phyloP scores from a whole-genome alignment of 2,888 invertebrate genomes.

The Balanococcus diminutus region DNA sequence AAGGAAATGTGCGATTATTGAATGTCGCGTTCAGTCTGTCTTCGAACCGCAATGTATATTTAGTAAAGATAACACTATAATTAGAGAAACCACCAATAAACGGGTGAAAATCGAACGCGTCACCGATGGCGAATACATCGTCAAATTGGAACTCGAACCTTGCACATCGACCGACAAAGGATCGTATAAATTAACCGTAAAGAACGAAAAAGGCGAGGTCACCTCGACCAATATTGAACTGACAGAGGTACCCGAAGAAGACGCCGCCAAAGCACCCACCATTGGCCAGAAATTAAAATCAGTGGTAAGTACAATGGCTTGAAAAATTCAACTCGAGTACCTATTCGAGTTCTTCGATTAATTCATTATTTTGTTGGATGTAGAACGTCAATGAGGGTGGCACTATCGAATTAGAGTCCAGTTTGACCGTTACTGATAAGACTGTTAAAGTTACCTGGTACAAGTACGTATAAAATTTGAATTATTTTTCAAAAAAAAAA shows the following conservation, averaged over 20 bases:
- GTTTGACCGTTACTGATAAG: slow-evolving; percentile 76
- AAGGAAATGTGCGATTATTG: slow-evolving; percentile 89
- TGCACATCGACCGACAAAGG: slow-evolving; percentile 83
- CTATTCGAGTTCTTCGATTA: not conserved
- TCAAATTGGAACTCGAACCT: slow-evolving; percentile 88
- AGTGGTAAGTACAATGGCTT: slow-evolving; percentile 66
- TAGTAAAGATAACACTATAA: slow-evolving; percentile 84
- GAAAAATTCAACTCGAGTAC: too few species aligned
- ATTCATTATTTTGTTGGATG: slow-evolving; percentile 60
- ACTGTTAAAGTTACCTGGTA: slow-evolving; percentile 85
- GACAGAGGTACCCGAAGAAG: slow-evolving; percentile 79
- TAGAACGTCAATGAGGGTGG: slow-evolving; percentile 75
- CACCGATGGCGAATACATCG: slow-evolving; percentile 85
- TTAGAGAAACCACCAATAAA: slow-evolving; percentile 78
- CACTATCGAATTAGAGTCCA: slow-evolving; percentile 77
- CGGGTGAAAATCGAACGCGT: slow-evolving; percentile 78
- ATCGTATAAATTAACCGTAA: slow-evolving; percentile 86
- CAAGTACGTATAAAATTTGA: slow-evolving; percentile 66
- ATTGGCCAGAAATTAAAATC: slow-evolving; percentile 78
- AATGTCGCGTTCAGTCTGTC: slow-evolving; percentile 91
- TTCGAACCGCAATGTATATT: slow-evolving; percentile 92
- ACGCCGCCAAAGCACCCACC: slow-evolving; percentile 73
- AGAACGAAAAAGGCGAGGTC: slow-evolving; percentile 92
- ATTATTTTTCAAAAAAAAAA: not conserved
- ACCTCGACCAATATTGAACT: slow-evolving; percentile 87